Evolutionary conservation across 2,888 invertebrate genomes (phyloP).

Genomic region (Phymatocera aterrima): DNA sequence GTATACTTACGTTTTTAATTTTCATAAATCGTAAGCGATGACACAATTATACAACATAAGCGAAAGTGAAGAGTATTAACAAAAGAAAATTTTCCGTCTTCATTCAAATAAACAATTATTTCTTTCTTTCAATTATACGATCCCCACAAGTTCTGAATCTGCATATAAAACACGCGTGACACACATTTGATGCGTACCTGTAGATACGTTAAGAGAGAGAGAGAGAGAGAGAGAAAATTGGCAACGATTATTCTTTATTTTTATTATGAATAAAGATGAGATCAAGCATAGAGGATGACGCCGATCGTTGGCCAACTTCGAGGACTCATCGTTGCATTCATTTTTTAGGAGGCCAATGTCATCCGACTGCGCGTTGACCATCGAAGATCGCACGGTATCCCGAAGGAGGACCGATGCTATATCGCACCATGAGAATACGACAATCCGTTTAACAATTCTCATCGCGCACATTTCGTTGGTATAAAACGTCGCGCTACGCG

Average conservation of each 20-base stretch:
- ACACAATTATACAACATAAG: not conserved
- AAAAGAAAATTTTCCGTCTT: not conserved
- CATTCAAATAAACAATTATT: too few relatives aligned
- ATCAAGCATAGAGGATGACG: slow-evolving; percentile 26
- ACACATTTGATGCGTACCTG: not conserved
- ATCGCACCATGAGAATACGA: not conserved
- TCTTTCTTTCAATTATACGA: too few relatives aligned
- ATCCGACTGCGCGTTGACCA: slow-evolving; percentile 53
- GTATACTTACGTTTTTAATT: not conserved
- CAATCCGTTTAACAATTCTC: slow-evolving; percentile 63
- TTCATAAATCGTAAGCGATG: not conserved
- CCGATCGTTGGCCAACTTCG: slow-evolving; percentile 23
- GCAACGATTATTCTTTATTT: not conserved
- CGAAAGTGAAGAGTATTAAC: too few relatives aligned
- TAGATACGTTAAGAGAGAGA: not conserved
- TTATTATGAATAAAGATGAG: slow-evolving; percentile 32
- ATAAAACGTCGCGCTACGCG: slow-evolving; percentile 63
- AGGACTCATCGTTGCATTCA: slow-evolving; percentile 14
- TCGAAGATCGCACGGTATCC: slow-evolving; percentile 25
- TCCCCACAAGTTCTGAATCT: too few relatives aligned
- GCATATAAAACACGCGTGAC: too few relatives aligned
- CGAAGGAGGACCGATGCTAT: slow-evolving; percentile 24
- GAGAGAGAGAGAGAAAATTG: not conserved
- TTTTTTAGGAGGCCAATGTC: slow-evolving; percentile 71
- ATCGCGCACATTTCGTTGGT: slow-evolving; percentile 64